Evolutionary conservation across 2,113 vertebrate species (phyloP).

Genomic region (Cheilinus undulatus): DNA sequence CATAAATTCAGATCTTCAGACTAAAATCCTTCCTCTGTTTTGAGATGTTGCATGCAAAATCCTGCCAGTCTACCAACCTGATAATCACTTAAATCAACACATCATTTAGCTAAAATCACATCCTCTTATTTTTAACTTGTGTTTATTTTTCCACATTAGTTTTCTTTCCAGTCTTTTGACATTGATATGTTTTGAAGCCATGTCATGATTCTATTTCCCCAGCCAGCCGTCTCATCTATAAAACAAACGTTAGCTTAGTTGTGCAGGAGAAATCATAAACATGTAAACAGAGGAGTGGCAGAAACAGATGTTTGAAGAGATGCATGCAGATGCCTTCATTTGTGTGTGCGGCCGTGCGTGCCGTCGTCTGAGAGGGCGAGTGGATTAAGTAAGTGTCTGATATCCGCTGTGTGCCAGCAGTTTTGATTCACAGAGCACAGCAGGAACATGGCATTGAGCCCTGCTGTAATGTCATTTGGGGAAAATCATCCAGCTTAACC

Average conservation of each 20-base stretch:
- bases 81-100: slow-evolving; percentile 10
- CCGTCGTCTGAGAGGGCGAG: slow-evolving; percentile 3
- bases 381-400: slow-evolving; percentile 60
- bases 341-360: background rate
- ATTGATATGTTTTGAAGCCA: background rate
- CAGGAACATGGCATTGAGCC: slow-evolving; percentile 67
- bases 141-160: slow-evolving; percentile 20
- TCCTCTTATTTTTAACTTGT: slow-evolving; percentile 3
- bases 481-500: slow-evolving; percentile 47
- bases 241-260: slow-evolving; percentile 32
- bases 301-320: slow-evolving; percentile 56
- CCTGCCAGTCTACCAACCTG: background rate
- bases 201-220: slow-evolving; percentile 4
- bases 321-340: background rate
- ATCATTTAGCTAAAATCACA: slow-evolving; percentile 4
- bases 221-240: slow-evolving; percentile 22
- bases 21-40: background rate
- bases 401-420: slow-evolving; percentile 42
- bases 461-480: slow-evolving; percentile 59
- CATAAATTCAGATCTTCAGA: too few species aligned
- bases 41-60: background rate
- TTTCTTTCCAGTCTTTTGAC: slow-evolving; percentile 2
- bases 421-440: slow-evolving; percentile 37
- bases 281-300: slow-evolving; percentile 54
- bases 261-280: slow-evolving; percentile 20